Conservation (phyloP, 2,888 invertebrate genomes). For the Pollenia labialis region DNA sequence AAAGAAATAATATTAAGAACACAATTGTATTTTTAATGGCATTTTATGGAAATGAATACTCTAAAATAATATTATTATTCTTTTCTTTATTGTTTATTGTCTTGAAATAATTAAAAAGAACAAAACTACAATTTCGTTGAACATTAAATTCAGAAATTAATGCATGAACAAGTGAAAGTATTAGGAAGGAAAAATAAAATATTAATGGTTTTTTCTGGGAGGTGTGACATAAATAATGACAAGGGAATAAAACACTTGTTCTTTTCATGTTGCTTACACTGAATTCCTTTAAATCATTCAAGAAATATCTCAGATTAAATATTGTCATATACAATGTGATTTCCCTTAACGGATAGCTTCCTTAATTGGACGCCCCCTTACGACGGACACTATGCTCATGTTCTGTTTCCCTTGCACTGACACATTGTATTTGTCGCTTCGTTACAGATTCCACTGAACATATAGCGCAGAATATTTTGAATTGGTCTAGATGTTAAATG, state of each 20-base stretch:
- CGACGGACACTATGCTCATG: too few relatives aligned
- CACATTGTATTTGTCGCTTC: too few relatives aligned
- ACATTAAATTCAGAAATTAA: conserved; percentile 17
- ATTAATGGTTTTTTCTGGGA: conserved; percentile 19
- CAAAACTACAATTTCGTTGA: conserved; percentile 34
- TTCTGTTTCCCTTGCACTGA: too few relatives aligned
- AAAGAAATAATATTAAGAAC: conserved; percentile 32
- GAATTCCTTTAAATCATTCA: too few relatives aligned
- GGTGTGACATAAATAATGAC: conserved; percentile 26
- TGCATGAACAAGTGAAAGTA: not conserved
- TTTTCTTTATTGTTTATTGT: conserved; percentile 48
- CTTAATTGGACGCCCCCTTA: too few relatives aligned
- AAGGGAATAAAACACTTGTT: conserved; percentile 33
- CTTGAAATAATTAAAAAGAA: conserved; percentile 26
- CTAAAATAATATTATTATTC: conserved; percentile 38
- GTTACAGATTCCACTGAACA: too few relatives aligned
- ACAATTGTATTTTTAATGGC: conserved; percentile 48
- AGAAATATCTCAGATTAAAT: too few relatives aligned
- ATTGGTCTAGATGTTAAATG: too few relatives aligned
- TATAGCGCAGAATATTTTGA: too few relatives aligned
- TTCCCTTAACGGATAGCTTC: too few relatives aligned
- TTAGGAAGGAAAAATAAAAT: not conserved
- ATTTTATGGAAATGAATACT: conserved; percentile 51
- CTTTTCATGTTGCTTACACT: not conserved
- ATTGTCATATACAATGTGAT: too few relatives aligned